Evolutionary conservation across 1,140 invertebrate genomes (phyloP).

Genomic region (Atta cephalotes): DNA sequence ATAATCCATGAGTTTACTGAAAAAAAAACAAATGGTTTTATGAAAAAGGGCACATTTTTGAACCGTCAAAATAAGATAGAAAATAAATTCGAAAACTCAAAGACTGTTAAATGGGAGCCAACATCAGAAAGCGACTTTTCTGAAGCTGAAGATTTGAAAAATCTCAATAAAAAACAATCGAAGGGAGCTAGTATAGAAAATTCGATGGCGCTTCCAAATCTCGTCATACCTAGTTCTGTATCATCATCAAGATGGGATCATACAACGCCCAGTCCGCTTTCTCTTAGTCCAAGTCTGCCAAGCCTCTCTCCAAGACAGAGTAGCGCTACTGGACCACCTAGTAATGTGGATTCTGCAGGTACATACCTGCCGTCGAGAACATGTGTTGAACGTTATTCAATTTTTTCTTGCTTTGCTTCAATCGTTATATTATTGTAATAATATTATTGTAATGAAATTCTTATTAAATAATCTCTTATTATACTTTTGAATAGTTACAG

Average conservation of each 20-base stretch:
- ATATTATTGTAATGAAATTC: background rate
- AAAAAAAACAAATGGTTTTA: conserved; percentile 79
- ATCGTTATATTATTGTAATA: conserved; percentile 5
- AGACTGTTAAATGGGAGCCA: conserved; percentile 89
- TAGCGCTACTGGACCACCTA: conserved; percentile 82
- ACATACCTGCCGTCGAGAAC: conserved; percentile 44
- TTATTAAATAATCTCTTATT: background rate
- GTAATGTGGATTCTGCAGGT: conserved; percentile 85
- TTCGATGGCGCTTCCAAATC: conserved; percentile 82
- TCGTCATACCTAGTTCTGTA: conserved; percentile 81
- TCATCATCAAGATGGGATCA: conserved; percentile 86
- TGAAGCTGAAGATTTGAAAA: conserved; percentile 85
- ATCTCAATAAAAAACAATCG: conserved; percentile 80
- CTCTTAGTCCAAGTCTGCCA: conserved; percentile 88
- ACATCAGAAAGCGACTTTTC: conserved; percentile 89
- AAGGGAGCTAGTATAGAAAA: conserved; percentile 42
- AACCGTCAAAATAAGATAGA: conserved; percentile 52
- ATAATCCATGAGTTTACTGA: conserved; percentile 88
- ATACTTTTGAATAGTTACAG: background rate
- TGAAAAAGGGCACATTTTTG: conserved; percentile 59
- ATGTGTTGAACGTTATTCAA: conserved; percentile 13
- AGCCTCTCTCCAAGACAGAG: conserved; percentile 86
- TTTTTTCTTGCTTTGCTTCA: conserved; percentile 33
- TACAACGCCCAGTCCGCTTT: conserved; percentile 87
- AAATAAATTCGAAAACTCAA: conserved; percentile 84